These are phyloP conservation scores for Sanderia malayensis DNA, from an alignment of 30 jellyfish, hydroid and myxozoan genomes.

Conservation along the genomic window DNA sequence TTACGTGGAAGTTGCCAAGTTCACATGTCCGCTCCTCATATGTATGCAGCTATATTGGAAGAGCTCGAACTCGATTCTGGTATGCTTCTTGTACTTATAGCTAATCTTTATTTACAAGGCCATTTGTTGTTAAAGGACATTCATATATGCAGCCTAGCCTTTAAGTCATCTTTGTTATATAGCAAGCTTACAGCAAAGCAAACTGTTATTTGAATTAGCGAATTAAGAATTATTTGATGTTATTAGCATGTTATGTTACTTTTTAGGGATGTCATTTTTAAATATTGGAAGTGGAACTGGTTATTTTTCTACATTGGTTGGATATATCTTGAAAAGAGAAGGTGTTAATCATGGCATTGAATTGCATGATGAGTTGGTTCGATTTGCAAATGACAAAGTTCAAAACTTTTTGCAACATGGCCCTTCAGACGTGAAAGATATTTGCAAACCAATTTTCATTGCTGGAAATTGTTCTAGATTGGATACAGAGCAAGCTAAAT, in stretches of 20 bases:
- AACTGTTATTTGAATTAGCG: too few relatives aligned
- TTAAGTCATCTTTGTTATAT: too few relatives aligned
- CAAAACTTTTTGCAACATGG: conserved; percentile 62
- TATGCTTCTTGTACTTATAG: too few relatives aligned
- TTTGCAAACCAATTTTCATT: conserved; percentile 78
- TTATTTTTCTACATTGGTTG: conserved; percentile 88
- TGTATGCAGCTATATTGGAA: conserved; percentile 93
- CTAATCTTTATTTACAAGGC: too few relatives aligned
- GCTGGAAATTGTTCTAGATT: conserved; percentile 90
- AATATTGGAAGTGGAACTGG: conserved; percentile 99
- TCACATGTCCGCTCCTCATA: conserved; percentile 98
- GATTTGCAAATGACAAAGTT: conserved; percentile 73
- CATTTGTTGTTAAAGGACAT: too few relatives aligned
- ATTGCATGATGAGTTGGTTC: conserved; percentile 74
- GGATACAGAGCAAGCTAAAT: conserved; percentile 86
- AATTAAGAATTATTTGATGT: too few relatives aligned
- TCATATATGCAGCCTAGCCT: too few relatives aligned
- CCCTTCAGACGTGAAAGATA: conserved; percentile 64
- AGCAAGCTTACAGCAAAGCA: too few relatives aligned
- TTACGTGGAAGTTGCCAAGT: conserved; percentile 86
- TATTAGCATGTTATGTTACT: too few relatives aligned
- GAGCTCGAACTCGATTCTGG: conserved; percentile 96
- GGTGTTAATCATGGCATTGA: conserved; percentile 97
- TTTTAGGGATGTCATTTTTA: conserved; percentile 90
- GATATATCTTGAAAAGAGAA: conserved; percentile 72